These are phyloP conservation scores for Disparrhopalites patrizii DNA, from an alignment of 2,888 invertebrate genomes.

Conservation along the genomic window DNA sequence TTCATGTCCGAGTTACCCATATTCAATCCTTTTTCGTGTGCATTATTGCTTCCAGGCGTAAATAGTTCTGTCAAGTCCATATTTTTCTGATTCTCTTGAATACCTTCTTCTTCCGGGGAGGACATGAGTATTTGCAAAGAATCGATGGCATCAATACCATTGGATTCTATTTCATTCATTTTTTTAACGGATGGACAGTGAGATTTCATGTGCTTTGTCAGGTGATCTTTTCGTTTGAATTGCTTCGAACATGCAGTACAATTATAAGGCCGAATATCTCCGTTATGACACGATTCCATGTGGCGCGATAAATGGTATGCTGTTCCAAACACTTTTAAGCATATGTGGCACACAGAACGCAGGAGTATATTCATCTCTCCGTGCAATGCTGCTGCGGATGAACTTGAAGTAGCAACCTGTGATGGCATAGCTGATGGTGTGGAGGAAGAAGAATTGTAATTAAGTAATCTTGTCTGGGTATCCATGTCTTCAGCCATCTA, in stretches of 20 bases:
- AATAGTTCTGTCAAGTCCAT: constrained; percentile 18
- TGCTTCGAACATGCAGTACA: constrained; percentile 41
- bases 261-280: constrained; percentile 40
- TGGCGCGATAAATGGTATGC: constrained; percentile 42
- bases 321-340: constrained; percentile 46
- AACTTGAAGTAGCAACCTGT: background rate
- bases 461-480: constrained; percentile 28
- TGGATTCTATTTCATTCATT: constrained; percentile 25
- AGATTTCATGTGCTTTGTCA: constrained; percentile 43
- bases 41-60: background rate
- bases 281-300: constrained; percentile 43
- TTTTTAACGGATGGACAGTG: constrained; percentile 36
- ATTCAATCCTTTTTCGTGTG: background rate
- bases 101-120: constrained; percentile 29
- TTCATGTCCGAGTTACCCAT: background rate
- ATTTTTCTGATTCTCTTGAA: constrained; percentile 16
- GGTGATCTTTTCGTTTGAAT: constrained; percentile 43
- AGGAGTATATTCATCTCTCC: constrained; percentile 44
- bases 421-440: constrained; percentile 13
- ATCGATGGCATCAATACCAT: constrained; percentile 32
- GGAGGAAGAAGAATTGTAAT: constrained; percentile 21
- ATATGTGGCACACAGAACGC: constrained; percentile 42
- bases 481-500: constrained; percentile 34
- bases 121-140: constrained; percentile 38
- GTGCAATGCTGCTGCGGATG: constrained; percentile 24